Evolutionary conservation across 2,888 invertebrate genomes (phyloP), one percentile per base, ranked within the genome.

Genomic region (Galerucella calmariensis): DNA sequence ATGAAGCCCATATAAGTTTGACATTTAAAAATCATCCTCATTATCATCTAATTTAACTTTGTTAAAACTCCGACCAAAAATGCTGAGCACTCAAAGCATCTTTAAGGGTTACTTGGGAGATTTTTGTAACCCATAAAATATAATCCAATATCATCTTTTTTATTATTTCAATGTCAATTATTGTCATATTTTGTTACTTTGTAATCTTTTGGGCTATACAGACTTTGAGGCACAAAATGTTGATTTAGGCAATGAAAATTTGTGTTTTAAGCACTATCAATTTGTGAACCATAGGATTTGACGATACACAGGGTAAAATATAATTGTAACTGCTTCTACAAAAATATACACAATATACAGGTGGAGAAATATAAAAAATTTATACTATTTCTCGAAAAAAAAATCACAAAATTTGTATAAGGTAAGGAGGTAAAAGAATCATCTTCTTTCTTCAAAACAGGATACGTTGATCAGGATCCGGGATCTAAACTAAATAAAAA

Each of bases 261-360:
- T 41, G 11, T 46, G 63, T 65, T 65, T 65, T 20, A 65, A 65
- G 46, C 12, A 65, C 46, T 5, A 41, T 65, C 46, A 20, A 20
- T 6, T 20, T 46, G 20, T 46, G 44, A 65, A 44, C 16, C n/a
- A 44, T 69, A 63, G 62, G 71, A 68, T 74, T 76, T 58, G 71
- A 80, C 77, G 79, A 76, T 77, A 69, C 77, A 79, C 75, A 75
- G 77, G 80, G 79, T 75, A 77, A 73, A 79, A 78, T 75, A 79
- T 76, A 78, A 77, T 79, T 74, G 67, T 75, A 68, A 74, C 75
- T 76, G 76, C 65, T 58, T 79, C 77, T 80, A 82, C 82, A 80
- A 81, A 82, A 84, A 84, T 83, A 83, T 83, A 84, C 84, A 84
- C 82, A 83, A 83, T 84, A 83, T 83, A 83, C 83, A 84, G 82